phyloP scores from a whole-genome alignment of 2,113 vertebrate species.

The Cranoglanis bouderius region DNA sequence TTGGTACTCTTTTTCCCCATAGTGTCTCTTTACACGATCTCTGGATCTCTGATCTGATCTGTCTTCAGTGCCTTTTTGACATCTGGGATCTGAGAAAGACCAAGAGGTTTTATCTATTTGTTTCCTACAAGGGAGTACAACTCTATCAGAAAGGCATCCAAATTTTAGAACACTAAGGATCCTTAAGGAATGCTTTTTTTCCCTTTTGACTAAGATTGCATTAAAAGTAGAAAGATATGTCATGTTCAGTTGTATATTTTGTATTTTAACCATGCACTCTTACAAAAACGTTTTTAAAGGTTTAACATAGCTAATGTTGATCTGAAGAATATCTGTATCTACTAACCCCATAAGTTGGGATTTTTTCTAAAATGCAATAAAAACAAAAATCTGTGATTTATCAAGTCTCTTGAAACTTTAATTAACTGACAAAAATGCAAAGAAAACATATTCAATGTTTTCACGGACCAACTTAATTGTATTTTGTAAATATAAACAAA shows the following conservation, averaged over 20 bases:
- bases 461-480: too few relatives aligned
- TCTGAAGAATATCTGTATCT: neutral
- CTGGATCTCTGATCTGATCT: neutral
- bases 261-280: neutral
- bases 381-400: too few relatives aligned
- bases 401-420: too few relatives aligned
- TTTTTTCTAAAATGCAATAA: too few relatives aligned
- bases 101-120: neutral
- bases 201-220: neutral
- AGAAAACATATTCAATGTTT: too few relatives aligned
- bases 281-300: neutral
- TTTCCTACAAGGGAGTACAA: neutral
- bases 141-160: neutral
- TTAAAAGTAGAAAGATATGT: neutral
- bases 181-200: neutral
- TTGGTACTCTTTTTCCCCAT: constrained; percentile 3
- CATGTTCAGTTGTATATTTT: neutral
- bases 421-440: too few relatives aligned
- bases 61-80: neutral
- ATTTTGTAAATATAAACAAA: too few relatives aligned
- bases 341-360: too few relatives aligned
- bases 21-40: neutral
- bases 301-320: neutral
- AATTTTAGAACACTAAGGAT: neutral
- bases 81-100: constrained; percentile 30